phyloP scores from a whole-genome alignment of 2,113 vertebrate genomes.

The Malurus cyaneus region DNA sequence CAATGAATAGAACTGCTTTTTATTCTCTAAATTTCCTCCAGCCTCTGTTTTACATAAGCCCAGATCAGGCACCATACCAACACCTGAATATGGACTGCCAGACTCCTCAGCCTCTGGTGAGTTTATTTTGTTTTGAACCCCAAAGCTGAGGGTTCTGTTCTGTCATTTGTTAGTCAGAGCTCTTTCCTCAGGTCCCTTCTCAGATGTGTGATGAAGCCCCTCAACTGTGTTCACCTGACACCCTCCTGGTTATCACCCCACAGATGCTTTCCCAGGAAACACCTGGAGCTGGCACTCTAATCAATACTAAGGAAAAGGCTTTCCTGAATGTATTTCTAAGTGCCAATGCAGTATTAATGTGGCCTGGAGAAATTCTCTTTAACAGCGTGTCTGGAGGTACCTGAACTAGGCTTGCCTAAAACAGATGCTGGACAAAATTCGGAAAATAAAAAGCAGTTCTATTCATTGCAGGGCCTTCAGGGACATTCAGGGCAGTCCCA shows the following conservation, averaged over 20 bases:
- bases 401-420: too few species aligned
- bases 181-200: not conserved
- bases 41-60: too few species aligned
- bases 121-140: not conserved
- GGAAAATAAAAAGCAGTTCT: too few species aligned
- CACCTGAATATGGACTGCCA: not conserved
- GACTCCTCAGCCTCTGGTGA: not conserved
- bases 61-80: too few species aligned
- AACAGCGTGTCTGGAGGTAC: not conserved
- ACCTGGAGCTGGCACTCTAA: not conserved
- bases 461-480: too few species aligned
- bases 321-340: not conserved
- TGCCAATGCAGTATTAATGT: not conserved
- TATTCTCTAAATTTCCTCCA: too few species aligned
- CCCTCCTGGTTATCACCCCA: not conserved
- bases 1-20: too few species aligned
- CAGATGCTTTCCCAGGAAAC: not conserved
- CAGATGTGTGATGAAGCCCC: not conserved
- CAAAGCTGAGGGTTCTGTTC: not conserved
- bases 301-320: not conserved
- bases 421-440: too few species aligned
- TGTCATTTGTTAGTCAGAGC: not conserved
- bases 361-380: not conserved
- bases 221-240: not conserved
- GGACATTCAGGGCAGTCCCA: too few species aligned